Percentiles rank a stretch among this genome's conserved stretches.
phyloP scores from a whole-genome alignment of 2,113 vertebrate species.

The Aegotheles bennettii region DNA sequence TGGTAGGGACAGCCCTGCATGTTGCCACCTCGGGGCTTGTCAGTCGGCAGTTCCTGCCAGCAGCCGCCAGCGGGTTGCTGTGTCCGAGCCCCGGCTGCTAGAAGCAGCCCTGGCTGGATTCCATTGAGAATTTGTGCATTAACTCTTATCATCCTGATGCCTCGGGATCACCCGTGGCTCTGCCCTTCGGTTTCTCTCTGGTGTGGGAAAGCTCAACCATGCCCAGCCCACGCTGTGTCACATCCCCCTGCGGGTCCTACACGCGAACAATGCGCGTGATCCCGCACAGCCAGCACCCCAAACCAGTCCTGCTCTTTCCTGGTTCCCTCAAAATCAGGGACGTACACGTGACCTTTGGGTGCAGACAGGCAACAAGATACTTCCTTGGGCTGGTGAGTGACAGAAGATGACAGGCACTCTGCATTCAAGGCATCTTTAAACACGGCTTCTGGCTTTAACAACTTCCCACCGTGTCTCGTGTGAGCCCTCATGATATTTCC shows the following conservation, averaged over 20 bases:
- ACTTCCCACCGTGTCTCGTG: neutral
- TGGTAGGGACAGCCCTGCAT: neutral
- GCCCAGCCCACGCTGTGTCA: neutral
- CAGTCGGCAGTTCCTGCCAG: neutral
- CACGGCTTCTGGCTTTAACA: neutral
- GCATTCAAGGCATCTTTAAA: neutral
- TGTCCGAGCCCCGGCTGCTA: neutral
- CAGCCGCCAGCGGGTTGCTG: fast-evolving
- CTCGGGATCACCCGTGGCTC: fast-evolving
- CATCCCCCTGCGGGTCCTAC: neutral
- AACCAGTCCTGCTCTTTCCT: neutral
- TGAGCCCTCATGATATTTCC: conserved; percentile 32
- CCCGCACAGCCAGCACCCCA: neutral
- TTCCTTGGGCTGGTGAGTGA: neutral
- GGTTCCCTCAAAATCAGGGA: neutral
- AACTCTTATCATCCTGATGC: neutral
- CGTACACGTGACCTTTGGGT: neutral
- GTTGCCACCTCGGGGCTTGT: neutral
- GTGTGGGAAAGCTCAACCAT: neutral
- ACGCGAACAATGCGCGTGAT: neutral
- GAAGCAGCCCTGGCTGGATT: neutral
- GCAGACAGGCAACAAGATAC: neutral
- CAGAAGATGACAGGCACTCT: neutral
- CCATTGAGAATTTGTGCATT: neutral
- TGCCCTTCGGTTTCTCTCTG: neutral